phyloP scores from a whole-genome alignment of 2,113 vertebrate genomes.

The Nyctereutes procyonoides region DNA sequence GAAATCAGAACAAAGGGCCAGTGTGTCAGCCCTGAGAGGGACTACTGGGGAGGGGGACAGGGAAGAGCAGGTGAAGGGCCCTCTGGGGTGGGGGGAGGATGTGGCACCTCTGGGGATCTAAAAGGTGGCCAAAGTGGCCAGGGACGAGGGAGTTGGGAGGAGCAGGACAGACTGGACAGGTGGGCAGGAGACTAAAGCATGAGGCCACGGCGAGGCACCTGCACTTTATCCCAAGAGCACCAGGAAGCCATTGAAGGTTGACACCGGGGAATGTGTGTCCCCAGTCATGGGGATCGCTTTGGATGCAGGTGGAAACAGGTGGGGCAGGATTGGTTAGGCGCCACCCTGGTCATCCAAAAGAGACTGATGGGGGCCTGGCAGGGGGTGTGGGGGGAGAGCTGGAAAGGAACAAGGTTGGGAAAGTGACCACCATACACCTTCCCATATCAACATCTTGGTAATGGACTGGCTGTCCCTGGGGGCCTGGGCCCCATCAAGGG shows the following conservation, averaged over 20 bases:
- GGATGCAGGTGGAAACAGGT: neutral
- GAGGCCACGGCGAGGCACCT: neutral
- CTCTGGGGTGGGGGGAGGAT: neutral
- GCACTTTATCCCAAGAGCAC: neutral
- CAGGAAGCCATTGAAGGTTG: neutral
- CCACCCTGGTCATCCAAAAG: neutral
- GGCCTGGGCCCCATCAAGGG: too few relatives aligned
- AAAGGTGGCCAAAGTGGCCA: neutral
- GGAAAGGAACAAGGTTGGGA: neutral
- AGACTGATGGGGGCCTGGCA: neutral
- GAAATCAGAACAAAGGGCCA: neutral
- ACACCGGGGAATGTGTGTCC: neutral
- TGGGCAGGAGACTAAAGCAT: neutral
- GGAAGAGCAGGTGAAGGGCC: neutral
- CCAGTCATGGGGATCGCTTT: neutral
- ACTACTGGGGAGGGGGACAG: neutral
- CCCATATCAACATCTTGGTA: neutral
- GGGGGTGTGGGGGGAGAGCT: accelerated
- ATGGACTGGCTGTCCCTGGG: accelerated
- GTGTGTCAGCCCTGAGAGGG: neutral
- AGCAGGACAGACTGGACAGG: neutral
- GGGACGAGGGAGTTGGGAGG: neutral
- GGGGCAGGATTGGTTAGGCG: neutral
- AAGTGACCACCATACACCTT: neutral
- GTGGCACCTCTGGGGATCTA: neutral